Evolutionary conservation across 2,888 invertebrate species (phyloP).

Genomic region (Dyspetes luteomarginatus): DNA sequence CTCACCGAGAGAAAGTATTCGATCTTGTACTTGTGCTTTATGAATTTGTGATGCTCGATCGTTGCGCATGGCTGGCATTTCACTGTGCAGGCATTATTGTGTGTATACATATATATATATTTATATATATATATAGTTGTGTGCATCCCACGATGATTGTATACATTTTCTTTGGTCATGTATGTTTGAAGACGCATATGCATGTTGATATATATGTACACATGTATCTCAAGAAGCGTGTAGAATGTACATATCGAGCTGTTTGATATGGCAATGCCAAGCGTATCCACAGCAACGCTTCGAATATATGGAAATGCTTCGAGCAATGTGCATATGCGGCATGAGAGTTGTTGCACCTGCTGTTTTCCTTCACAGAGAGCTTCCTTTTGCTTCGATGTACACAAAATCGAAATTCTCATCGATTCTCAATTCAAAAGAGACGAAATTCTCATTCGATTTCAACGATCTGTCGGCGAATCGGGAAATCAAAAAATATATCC

Average conservation of each 20-base stretch:
- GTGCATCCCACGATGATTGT: neutral
- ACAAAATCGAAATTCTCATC: neutral
- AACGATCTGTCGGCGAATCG: too few species aligned
- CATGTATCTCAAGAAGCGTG: neutral
- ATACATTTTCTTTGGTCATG: neutral
- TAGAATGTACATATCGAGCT: neutral
- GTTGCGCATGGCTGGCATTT: conserved; percentile 9
- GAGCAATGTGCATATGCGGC: neutral
- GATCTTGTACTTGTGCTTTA: neutral
- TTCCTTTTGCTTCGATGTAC: neutral
- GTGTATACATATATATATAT: conserved; percentile 1
- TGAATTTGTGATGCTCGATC: conserved; percentile 21
- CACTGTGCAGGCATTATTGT: neutral
- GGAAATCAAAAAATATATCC: too few species aligned
- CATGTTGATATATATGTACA: neutral
- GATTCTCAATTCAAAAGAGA: too few species aligned
- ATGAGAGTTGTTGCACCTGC: conserved; percentile 52
- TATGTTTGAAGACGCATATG: conserved; percentile 1
- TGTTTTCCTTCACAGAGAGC: neutral
- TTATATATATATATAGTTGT: neutral
- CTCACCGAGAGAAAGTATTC: neutral
- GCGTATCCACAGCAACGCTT: conserved; percentile 46
- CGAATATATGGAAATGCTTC: conserved; percentile 22
- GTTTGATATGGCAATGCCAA: conserved; percentile 36
- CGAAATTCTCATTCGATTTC: too few species aligned